Evolutionary conservation across 2,888 invertebrate species (phyloP), one percentile per base, ranked within the genome.

Genomic region (Ecliptopera silaceata): DNA sequence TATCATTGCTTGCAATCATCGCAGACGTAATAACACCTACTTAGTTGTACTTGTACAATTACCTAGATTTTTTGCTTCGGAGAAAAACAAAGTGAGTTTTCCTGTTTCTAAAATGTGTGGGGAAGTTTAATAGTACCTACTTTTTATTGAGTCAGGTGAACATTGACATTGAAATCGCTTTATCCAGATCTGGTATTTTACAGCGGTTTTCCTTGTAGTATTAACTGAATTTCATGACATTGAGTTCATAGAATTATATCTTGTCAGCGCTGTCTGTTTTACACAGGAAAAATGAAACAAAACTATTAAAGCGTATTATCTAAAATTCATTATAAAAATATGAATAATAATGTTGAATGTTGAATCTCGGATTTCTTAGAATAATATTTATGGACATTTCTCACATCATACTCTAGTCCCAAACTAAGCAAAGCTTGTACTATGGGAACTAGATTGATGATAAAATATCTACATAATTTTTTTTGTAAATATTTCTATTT

Each of bases 91-190:
- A 54, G 39, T 15, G 10, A 49, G 32, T 66, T 70, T 70, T 69
- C 71, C 72, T 71, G 57, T 43, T 66, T 51, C 68, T 65, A 65
- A 69, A 74, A 72, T 68, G 20, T 62, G 57, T 57, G 62, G 69
- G 71, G 61, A 53, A 65, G 56, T 58, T 66, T 64, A 38, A 44
- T 4, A 15, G 12, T 13, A 26, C 26, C 8, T 26, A 4, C 0
- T 26, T 8, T 26, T 8, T 26, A 26, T 26, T 58, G 53, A 58
- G 39, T 57, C 48, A 58, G 49, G 4, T 38, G 22, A 57, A 47
- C 46, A 20, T 22, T 11, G 3, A 26, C 17, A 12, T 2, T 48
- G 31, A 32, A 32, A 41, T 50, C 45, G 1, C 36, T 15, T 11
- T n/a, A 51, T 47, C 34, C 32, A 41, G 41, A 49, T 50, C 42